These are phyloP conservation scores for Anoplophora glabripennis DNA, from an alignment of 1,140 invertebrate species.

Conservation along the genomic window DNA sequence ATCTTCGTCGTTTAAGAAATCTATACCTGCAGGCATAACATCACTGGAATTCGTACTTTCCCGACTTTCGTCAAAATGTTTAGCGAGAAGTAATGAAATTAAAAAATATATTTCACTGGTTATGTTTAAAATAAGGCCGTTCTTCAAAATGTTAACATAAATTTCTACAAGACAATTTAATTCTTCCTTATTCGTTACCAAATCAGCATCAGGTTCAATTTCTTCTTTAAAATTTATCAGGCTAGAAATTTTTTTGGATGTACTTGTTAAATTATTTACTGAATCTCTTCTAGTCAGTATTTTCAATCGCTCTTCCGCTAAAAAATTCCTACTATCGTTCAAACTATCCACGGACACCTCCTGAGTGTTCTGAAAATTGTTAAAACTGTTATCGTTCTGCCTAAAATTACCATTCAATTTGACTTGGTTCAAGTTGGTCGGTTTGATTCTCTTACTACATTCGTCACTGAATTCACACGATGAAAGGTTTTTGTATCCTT, in stretches of 20 bases:
- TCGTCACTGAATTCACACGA: slow-evolving; percentile 13
- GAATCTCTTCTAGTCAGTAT: slow-evolving; percentile 22
- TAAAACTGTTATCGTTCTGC: slow-evolving; percentile 38
- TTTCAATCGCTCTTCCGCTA: slow-evolving; percentile 34
- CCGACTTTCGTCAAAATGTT: slow-evolving; percentile 22
- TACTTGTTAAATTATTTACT: slow-evolving; percentile 1
- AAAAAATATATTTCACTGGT: slow-evolving; percentile 61
- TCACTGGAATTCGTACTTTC: slow-evolving; percentile 6
- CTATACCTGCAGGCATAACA: slow-evolving; percentile 19
- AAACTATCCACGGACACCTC: slow-evolving; percentile 21
- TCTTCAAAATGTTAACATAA: slow-evolving; percentile 50
- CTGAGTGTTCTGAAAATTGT: slow-evolving; percentile 28
- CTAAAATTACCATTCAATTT: slow-evolving; percentile 17
- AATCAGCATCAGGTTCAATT: slow-evolving; percentile 40
- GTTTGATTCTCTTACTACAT: slow-evolving; percentile 38
- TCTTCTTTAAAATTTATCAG: slow-evolving; percentile 18
- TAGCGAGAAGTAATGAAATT: slow-evolving; percentile 51
- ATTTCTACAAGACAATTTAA: slow-evolving; percentile 51
- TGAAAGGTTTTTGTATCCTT: slow-evolving; percentile 10
- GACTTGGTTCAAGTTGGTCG: slow-evolving; percentile 36
- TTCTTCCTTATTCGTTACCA: slow-evolving; percentile 47
- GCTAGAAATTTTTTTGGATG: slow-evolving; percentile 16
- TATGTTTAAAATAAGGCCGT: slow-evolving; percentile 56
- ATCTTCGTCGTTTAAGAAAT: slow-evolving; percentile 20
- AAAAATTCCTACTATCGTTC: slow-evolving; percentile 24